Percentiles rank a stretch among this genome's conserved stretches.
phyloP scores from a whole-genome alignment of 2,797 vertebrate species.

The Betta splendens region DNA sequence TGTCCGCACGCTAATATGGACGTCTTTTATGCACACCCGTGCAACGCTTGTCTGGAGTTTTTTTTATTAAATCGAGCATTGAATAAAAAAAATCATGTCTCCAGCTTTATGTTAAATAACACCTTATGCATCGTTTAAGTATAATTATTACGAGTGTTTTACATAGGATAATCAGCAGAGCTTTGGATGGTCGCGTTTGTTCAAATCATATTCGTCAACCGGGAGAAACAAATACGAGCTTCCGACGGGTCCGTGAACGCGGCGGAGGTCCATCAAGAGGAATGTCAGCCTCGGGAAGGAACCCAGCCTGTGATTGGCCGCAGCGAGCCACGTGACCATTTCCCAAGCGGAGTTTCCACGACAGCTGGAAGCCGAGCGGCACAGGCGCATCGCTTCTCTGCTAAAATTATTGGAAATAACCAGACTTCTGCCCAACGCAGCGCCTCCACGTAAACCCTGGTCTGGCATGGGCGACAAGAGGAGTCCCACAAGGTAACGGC shows the following conservation, averaged over 20 bases:
- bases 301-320: conserved; percentile 74
- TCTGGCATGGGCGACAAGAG: conserved; percentile 97
- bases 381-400: conserved; percentile 74
- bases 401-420: conserved; percentile 60
- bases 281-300: conserved; percentile 76
- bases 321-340: conserved; percentile 74
- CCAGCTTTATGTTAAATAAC: not conserved
- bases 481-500: conserved; percentile 95
- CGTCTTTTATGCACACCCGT: no score
- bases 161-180: not conserved
- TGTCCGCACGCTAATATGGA: not conserved
- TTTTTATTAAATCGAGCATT: not conserved
- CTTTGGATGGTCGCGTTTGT: not conserved
- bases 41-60: not conserved
- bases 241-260: conserved; percentile 46
- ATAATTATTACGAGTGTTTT: not conserved
- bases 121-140: not conserved
- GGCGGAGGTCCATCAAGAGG: conserved; percentile 70
- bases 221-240: conserved; percentile 3
- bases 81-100: no score
- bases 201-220: not conserved
- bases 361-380: conserved; percentile 89
- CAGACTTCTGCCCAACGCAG: conserved; percentile 71
- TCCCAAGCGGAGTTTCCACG: conserved; percentile 88
- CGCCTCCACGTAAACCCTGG: conserved; percentile 72